Conservation (phyloP, 2,888 invertebrate genomes). For the Caenorhabditis panamensis region DNA sequence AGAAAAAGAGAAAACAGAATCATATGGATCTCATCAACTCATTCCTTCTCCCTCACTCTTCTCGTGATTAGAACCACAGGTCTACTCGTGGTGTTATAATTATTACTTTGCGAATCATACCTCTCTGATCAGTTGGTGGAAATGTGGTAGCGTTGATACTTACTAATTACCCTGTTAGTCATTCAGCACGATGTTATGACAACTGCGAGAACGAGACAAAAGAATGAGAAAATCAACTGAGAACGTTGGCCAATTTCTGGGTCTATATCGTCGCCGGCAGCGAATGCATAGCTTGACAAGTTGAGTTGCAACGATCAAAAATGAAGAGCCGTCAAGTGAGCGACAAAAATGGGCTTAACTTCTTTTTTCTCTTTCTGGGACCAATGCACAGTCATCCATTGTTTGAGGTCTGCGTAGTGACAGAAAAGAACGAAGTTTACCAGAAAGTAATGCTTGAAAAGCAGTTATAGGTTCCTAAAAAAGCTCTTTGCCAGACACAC, state of each 20-base stretch:
- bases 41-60: neutral
- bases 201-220: neutral
- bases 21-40: slow-evolving; percentile 30
- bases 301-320: slow-evolving; percentile 54
- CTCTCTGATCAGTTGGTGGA: too few species aligned
- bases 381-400: neutral
- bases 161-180: too few species aligned
- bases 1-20: neutral
- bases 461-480: too few species aligned
- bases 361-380: slow-evolving; percentile 23
- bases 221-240: neutral
- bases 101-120: too few species aligned
- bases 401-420: neutral
- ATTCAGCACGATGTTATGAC: too few species aligned
- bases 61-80: neutral
- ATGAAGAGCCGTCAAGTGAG: slow-evolving; percentile 41
- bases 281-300: slow-evolving; percentile 50
- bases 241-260: neutral
- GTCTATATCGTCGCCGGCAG: slow-evolving; percentile 32
- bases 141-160: too few species aligned
- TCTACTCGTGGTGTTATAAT: too few species aligned
- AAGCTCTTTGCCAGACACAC: neutral
- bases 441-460: too few species aligned
- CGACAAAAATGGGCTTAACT: slow-evolving; percentile 36
- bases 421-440: neutral